Percentiles rank a stretch among this genome's conserved stretches.
Evolutionary conservation across 2,888 invertebrate species (phyloP).

Genomic region (Epinotia bilunana): DNA sequence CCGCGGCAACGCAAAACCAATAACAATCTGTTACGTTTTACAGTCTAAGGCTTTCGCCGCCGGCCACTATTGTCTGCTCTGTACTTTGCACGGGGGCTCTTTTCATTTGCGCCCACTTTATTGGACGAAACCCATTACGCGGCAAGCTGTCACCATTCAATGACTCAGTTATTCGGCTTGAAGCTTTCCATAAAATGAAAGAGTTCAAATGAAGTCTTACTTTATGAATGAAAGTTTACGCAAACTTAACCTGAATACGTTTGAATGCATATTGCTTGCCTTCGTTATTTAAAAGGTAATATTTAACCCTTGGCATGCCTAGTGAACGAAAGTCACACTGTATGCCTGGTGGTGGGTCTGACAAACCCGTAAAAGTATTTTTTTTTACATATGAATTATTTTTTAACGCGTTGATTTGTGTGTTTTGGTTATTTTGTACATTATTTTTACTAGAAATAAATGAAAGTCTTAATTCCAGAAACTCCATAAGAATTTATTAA

Average conservation of each 20-base stretch:
- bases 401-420: too few species aligned
- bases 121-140: conserved; percentile 68
- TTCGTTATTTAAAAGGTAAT: conserved; percentile 21
- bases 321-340: too few species aligned
- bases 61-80: conserved; percentile 42
- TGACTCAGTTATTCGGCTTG: conserved; percentile 46
- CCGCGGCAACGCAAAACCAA: conserved; percentile 61
- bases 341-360: too few species aligned
- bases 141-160: conserved; percentile 54
- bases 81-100: conserved; percentile 58
- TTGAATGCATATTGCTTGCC: conserved; percentile 7
- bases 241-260: background rate
- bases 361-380: too few species aligned
- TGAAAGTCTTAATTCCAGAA: too few species aligned
- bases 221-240: conserved; percentile 11
- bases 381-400: too few species aligned
- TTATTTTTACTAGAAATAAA: too few species aligned
- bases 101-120: conserved; percentile 67
- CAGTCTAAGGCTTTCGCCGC: conserved; percentile 59
- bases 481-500: too few species aligned
- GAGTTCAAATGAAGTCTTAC: conserved; percentile 36
- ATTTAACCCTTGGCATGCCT: too few species aligned
- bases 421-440: too few species aligned
- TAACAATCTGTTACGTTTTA: conserved; percentile 66
- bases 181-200: conserved; percentile 35